Evolutionary conservation across 2,113 vertebrate species (phyloP).

Genomic region (Pionites leucogaster): DNA sequence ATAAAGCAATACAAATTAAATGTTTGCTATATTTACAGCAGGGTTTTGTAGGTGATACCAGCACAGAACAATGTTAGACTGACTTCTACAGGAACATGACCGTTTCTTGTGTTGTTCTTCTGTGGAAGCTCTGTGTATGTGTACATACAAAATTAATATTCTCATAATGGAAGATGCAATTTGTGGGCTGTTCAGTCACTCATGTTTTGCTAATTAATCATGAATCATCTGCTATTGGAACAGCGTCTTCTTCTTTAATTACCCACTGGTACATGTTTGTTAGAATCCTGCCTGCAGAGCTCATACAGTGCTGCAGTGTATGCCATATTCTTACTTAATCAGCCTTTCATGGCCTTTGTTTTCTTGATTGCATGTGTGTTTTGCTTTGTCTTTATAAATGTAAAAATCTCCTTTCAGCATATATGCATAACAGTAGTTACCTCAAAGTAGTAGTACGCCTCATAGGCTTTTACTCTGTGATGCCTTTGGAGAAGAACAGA

Average conservation of each 20-base stretch:
- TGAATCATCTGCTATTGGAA: constrained; percentile 56
- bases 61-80: not conserved
- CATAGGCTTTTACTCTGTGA: not conserved
- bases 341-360: not conserved
- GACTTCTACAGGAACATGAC: not conserved
- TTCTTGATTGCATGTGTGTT: not conserved
- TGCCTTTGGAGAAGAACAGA: not conserved
- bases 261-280: not conserved
- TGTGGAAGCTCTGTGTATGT: not conserved
- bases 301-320: not conserved
- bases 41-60: not conserved
- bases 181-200: constrained; percentile 1
- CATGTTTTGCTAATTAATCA: constrained; percentile 61
- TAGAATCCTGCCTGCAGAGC: constrained; percentile 19
- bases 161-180: constrained; percentile 9
- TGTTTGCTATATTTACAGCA: not conserved
- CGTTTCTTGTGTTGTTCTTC: not conserved
- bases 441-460: not conserved
- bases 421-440: not conserved
- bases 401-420: not conserved
- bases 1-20: not conserved
- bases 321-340: not conserved
- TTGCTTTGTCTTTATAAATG: not conserved
- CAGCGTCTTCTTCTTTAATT: constrained; percentile 38
- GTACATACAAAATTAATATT: constrained; percentile 19